Evolutionary conservation across 2,888 invertebrate species (phyloP).

Genomic region (Andricus quercusramuli): DNA sequence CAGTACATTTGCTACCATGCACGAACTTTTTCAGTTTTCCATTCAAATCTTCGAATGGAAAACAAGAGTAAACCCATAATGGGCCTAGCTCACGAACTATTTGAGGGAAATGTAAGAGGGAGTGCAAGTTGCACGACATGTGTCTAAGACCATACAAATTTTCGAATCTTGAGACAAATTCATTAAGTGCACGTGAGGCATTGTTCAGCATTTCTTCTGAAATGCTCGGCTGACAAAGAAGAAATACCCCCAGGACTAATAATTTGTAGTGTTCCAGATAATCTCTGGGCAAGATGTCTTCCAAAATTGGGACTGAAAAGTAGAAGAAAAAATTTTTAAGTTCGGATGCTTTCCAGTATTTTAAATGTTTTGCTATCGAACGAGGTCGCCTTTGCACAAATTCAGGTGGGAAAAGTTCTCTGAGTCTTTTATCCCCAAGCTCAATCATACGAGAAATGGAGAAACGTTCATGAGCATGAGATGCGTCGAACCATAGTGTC

Average conservation of each 20-base stretch:
- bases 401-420: slow-evolving; percentile 43
- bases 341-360: slow-evolving; percentile 51
- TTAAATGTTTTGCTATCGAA: slow-evolving; percentile 44
- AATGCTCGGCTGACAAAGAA: slow-evolving; percentile 43
- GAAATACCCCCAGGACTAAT: slow-evolving; percentile 47
- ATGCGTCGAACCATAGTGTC: slow-evolving; percentile 43
- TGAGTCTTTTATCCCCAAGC: slow-evolving; percentile 44
- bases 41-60: slow-evolving; percentile 51
- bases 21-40: slow-evolving; percentile 44
- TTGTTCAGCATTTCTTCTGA: slow-evolving; percentile 45
- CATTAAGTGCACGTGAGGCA: slow-evolving; percentile 44
- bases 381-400: slow-evolving; percentile 46
- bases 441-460: slow-evolving; percentile 32
- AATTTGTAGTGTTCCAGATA: slow-evolving; percentile 52
- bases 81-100: slow-evolving; percentile 46
- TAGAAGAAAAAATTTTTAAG: slow-evolving; percentile 49
- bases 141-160: slow-evolving; percentile 45
- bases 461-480: slow-evolving; percentile 30
- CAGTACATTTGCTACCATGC: slow-evolving; percentile 46
- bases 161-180: slow-evolving; percentile 49
- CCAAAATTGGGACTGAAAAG: slow-evolving; percentile 48
- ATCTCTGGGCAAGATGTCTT: slow-evolving; percentile 42
- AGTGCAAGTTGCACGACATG: slow-evolving; percentile 50
- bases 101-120: slow-evolving; percentile 46
- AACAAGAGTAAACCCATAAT: slow-evolving; percentile 50